These are phyloP conservation scores for Tragelaphus imberbis DNA, from an alignment of 2,113 vertebrate species.

Conservation along the genomic window DNA sequence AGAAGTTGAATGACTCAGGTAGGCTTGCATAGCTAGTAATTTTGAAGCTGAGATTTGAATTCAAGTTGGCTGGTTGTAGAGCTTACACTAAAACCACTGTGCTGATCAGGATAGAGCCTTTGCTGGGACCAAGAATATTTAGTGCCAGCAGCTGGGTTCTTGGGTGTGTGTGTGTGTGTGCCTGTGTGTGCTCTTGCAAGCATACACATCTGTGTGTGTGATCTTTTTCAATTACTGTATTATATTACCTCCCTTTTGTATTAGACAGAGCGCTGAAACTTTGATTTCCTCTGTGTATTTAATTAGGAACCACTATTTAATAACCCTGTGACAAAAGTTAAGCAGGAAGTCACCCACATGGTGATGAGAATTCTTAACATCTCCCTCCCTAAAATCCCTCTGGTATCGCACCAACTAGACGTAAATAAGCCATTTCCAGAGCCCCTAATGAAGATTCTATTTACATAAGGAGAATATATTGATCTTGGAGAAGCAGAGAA, in stretches of 20 bases:
- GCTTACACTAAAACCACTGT: accelerated
- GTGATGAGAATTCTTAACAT: not conserved
- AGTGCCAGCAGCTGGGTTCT: accelerated
- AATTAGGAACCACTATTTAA: not conserved
- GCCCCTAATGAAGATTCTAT: not conserved
- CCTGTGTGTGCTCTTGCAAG: accelerated
- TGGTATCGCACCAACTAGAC: not conserved
- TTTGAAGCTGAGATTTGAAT: not conserved
- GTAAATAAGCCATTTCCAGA: not conserved
- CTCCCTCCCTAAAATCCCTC: not conserved
- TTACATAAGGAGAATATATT: not conserved
- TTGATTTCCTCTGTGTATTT: not conserved
- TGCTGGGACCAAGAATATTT: not conserved
- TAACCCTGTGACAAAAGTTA: not conserved
- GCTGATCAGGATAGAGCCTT: not conserved
- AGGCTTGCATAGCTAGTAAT: not conserved
- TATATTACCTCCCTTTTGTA: not conserved
- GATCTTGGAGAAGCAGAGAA: not conserved
- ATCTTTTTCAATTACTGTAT: not conserved
- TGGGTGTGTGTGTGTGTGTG: not conserved
- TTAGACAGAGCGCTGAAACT: not conserved
- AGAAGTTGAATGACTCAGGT: not conserved
- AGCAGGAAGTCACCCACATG: not conserved
- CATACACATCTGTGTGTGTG: not conserved
- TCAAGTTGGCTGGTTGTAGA: not conserved